Percentiles rank a stretch among this genome's conserved stretches.
Evolutionary conservation across 2,113 vertebrate species (phyloP).

Genomic region (Upupa epops): DNA sequence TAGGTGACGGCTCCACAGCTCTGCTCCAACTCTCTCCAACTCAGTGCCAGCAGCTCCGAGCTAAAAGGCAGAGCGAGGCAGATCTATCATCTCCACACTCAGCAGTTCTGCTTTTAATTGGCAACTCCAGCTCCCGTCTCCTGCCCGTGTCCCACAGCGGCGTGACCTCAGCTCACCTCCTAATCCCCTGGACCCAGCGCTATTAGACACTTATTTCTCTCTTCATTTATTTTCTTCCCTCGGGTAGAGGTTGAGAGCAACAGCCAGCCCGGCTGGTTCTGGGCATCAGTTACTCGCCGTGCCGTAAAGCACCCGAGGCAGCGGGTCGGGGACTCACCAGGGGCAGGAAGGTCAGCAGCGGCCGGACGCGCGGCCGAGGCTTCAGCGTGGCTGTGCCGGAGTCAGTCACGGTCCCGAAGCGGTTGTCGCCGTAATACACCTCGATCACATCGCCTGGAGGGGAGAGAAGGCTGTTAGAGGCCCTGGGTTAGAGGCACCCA

Average conservation of each 20-base stretch:
- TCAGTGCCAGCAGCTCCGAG: background rate
- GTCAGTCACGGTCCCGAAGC: slow-evolving; percentile 70
- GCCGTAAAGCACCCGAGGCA: background rate
- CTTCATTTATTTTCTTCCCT: background rate
- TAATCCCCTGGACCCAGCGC: background rate
- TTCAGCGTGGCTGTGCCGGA: slow-evolving; percentile 80
- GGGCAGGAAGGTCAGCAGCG: slow-evolving; percentile 76
- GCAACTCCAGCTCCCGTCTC: background rate
- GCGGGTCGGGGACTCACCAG: slow-evolving; percentile 65
- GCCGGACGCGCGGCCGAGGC: slow-evolving; percentile 76
- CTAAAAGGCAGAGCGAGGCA: background rate
- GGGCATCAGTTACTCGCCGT: background rate
- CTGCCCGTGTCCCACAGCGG: background rate
- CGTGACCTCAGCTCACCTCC: background rate
- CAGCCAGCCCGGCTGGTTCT: slow-evolving; percentile 18
- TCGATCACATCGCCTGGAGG: slow-evolving; percentile 63
- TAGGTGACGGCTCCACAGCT: background rate
- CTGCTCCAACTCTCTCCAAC: background rate
- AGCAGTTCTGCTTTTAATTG: slow-evolving; percentile 4
- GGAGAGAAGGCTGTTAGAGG: background rate
- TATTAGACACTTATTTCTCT: background rate
- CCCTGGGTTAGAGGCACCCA: accelerated
- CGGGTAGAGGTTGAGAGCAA: background rate
- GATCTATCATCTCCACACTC: background rate
- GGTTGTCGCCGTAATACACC: slow-evolving; percentile 71